These are phyloP conservation scores for Branchinecta sandiegonensis DNA, from an alignment of 2,888 invertebrate genomes.

Conservation along the genomic window DNA sequence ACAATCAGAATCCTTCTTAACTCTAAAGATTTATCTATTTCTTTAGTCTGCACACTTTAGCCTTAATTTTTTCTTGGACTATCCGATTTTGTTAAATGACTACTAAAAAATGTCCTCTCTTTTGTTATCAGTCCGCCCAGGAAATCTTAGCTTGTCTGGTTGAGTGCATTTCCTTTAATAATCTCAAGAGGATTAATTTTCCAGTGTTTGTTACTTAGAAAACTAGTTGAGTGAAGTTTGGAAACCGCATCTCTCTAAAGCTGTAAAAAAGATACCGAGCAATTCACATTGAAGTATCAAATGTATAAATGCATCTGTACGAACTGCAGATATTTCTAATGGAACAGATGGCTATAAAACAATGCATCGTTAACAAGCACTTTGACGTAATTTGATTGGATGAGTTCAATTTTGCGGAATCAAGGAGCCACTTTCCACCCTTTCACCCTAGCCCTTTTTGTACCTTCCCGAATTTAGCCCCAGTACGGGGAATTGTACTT, in stretches of 20 bases:
- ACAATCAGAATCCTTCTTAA: too few relatives aligned
- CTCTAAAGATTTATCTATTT: too few relatives aligned
- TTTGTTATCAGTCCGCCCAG: not conserved
- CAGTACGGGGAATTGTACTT: too few relatives aligned
- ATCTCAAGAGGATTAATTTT: not conserved
- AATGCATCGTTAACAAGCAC: slow-evolving; percentile 1
- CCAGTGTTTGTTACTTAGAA: not conserved
- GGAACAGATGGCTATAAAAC: slow-evolving; percentile 9
- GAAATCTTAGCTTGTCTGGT: not conserved
- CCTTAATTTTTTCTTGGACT: too few relatives aligned
- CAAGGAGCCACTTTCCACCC: slow-evolving; percentile 9
- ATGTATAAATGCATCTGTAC: not conserved
- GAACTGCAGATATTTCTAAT: not conserved
- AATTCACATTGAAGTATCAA: not conserved
- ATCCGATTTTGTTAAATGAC: too few relatives aligned
- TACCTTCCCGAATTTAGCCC: too few relatives aligned
- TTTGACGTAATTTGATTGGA: not conserved
- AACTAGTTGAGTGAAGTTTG: too few relatives aligned
- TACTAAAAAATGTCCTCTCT: too few relatives aligned
- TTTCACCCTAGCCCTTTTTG: not conserved
- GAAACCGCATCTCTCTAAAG: too few relatives aligned
- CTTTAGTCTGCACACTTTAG: too few relatives aligned
- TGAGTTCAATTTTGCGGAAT: slow-evolving; percentile 8
- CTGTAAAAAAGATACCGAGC: not conserved
- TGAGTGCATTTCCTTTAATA: not conserved